Conservation (phyloP, 2,113 vertebrate species). For the Pungitius pungitius region DNA sequence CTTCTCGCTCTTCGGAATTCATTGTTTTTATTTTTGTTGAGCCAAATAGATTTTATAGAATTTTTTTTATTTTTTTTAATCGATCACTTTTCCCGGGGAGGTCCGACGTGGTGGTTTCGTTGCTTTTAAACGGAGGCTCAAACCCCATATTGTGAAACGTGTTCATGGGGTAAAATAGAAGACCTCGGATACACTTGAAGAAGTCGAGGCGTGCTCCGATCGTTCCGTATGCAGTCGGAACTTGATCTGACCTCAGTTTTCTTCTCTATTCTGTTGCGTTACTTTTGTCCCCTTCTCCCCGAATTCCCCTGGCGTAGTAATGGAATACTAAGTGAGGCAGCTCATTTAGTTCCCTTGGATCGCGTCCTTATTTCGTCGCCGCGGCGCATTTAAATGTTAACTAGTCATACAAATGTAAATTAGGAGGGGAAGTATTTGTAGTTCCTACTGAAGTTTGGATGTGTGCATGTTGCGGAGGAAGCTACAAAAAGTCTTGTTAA, state of each 20-base stretch:
- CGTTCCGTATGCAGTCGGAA: constrained; percentile 45
- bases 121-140: constrained; percentile 4
- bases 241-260: constrained; percentile 53
- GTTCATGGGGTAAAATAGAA: constrained; percentile 3
- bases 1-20: no score
- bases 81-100: no score
- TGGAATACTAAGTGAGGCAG: constrained; percentile 78
- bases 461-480: constrained; percentile 75
- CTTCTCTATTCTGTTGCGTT: constrained; percentile 2
- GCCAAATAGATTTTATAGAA: no score
- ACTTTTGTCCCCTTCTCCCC: constrained; percentile 60
- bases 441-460: constrained; percentile 69
- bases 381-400: constrained; percentile 84
- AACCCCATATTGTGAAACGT: constrained; percentile 11
- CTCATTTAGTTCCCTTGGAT: constrained; percentile 77
- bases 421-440: constrained; percentile 78
- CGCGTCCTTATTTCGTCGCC: constrained; percentile 75
- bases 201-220: not conserved
- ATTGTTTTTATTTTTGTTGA: no score
- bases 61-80: no score
- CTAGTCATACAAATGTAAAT: constrained; percentile 84
- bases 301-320: constrained; percentile 57
- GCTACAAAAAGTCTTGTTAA: constrained; percentile 79
- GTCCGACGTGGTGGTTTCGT: no score
- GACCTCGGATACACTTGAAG: no score